Conservation (phyloP, 2,888 invertebrate species). For the Dexiosoma caninum region DNA sequence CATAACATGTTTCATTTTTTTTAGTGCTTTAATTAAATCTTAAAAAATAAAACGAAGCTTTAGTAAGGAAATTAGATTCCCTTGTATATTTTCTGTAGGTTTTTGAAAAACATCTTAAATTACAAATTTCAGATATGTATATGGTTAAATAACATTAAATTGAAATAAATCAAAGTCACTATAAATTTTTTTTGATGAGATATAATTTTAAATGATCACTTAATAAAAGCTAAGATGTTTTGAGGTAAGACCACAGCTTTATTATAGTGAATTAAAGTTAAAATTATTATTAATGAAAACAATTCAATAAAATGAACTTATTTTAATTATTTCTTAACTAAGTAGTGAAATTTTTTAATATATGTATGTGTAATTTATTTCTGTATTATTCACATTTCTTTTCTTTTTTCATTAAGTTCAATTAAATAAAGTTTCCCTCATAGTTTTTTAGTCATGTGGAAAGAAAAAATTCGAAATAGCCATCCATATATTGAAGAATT, state of each 20-base stretch:
- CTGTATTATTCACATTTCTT: background rate
- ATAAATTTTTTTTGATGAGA: too few relatives aligned
- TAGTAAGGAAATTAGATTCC: background rate
- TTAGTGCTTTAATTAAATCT: background rate
- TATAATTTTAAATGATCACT: too few relatives aligned
- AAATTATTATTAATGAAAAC: background rate
- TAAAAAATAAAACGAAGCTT: background rate
- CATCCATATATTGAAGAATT: too few relatives aligned
- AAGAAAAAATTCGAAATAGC: background rate
- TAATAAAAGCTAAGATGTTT: background rate
- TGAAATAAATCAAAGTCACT: background rate
- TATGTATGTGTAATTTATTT: conserved; percentile 1
- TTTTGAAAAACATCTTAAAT: background rate
- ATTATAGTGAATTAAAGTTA: background rate
- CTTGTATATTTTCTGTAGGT: background rate
- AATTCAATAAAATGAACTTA: background rate
- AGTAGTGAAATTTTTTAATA: conserved; percentile 39
- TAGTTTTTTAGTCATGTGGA: conserved; percentile 41
- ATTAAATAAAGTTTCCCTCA: conserved; percentile 30
- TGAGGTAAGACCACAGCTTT: background rate
- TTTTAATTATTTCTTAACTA: conserved; percentile 32
- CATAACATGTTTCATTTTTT: background rate
- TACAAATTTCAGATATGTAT: background rate
- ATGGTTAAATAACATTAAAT: background rate
- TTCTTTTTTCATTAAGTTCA: conserved; percentile 28